These are phyloP conservation scores for Galleria mellonella DNA, from an alignment of 1,140 invertebrate species.

Conservation along the genomic window DNA sequence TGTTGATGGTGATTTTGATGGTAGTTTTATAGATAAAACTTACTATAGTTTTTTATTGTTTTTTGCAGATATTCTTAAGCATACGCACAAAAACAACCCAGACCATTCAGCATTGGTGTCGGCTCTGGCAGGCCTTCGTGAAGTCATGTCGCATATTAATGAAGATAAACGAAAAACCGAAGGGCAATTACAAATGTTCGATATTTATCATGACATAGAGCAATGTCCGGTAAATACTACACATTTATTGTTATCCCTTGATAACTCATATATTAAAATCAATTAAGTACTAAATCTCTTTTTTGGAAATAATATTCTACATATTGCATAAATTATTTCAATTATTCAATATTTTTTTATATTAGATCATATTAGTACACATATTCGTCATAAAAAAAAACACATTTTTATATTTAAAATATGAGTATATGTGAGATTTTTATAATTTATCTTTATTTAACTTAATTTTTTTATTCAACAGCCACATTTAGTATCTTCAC, in stretches of 20 bases:
- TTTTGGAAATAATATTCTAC: too few relatives aligned
- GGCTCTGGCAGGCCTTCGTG: slow-evolving; percentile 90
- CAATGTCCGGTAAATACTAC: slow-evolving; percentile 86
- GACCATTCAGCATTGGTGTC: slow-evolving; percentile 90
- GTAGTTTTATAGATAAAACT: background rate
- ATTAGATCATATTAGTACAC: too few relatives aligned
- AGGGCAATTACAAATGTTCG: slow-evolving; percentile 95
- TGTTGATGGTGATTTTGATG: too few relatives aligned
- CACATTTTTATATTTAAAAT: too few relatives aligned
- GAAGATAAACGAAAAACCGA: slow-evolving; percentile 97
- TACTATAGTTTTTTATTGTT: background rate
- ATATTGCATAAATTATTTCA: too few relatives aligned
- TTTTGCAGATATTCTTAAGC: slow-evolving; percentile 89
- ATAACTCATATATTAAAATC: too few relatives aligned
- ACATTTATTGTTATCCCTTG: too few relatives aligned
- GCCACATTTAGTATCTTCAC: slow-evolving; percentile 92
- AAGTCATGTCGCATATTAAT: slow-evolving; percentile 97
- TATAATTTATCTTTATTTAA: too few relatives aligned
- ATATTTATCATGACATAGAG: slow-evolving; percentile 98
- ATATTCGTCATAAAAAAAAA: too few relatives aligned
- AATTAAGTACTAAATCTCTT: too few relatives aligned
- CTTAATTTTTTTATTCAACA: slow-evolving; percentile 39
- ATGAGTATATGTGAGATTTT: too few relatives aligned
- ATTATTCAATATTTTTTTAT: too few relatives aligned
- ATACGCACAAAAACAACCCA: slow-evolving; percentile 89